These are phyloP conservation scores for Cacatua alba DNA, from an alignment of 2,113 vertebrate genomes.

Conservation along the genomic window DNA sequence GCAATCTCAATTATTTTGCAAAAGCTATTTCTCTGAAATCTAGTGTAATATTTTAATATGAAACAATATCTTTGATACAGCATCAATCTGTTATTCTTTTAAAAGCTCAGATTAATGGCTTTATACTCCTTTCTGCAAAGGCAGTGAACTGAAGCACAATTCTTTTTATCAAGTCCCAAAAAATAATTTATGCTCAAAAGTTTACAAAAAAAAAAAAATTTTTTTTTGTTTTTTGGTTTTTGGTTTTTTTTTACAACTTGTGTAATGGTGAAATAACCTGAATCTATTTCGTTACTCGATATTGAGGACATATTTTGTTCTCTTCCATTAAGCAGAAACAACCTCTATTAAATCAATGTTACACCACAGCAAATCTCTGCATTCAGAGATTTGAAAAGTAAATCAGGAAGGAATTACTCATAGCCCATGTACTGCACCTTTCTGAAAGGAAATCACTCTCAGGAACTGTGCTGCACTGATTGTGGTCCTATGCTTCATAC, in stretches of 20 bases:
- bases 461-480: not conserved
- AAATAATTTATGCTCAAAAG: not conserved
- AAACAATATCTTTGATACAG: not conserved
- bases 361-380: not conserved
- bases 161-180: not conserved
- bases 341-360: not conserved
- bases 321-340: not conserved
- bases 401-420: not conserved
- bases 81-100: not conserved
- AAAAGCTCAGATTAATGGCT: not conserved
- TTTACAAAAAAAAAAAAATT: not conserved
- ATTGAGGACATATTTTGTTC: not conserved
- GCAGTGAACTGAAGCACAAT: not conserved
- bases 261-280: not conserved
- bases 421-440: not conserved
- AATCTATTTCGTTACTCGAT: not conserved
- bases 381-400: not conserved
- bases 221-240: too few species aligned
- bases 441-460: not conserved
- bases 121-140: not conserved
- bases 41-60: not conserved
- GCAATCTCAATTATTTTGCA: not conserved
- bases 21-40: not conserved
- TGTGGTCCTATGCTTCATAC: not conserved
- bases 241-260: not conserved